Evolutionary conservation across 2,113 vertebrate genomes (phyloP).

Genomic region (Melozone crissalis): DNA sequence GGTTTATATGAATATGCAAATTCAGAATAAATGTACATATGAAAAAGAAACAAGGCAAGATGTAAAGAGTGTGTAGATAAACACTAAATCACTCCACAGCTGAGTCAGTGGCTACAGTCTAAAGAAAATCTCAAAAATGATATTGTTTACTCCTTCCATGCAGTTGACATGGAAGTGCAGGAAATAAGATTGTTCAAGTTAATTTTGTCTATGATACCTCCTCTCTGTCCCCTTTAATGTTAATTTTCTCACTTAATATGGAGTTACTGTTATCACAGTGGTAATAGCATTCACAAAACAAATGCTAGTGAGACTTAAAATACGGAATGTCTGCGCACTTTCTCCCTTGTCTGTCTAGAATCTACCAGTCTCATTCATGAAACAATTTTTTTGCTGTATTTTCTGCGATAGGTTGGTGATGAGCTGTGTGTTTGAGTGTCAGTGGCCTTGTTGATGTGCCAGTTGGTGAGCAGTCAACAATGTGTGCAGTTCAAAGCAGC

Average conservation of each 20-base stretch:
- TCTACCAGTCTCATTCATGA: rapidly evolving
- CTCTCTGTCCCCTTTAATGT: not conserved
- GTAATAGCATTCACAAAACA: not conserved
- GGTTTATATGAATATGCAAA: not conserved
- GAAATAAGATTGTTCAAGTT: not conserved
- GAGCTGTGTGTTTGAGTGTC: not conserved
- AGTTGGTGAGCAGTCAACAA: not conserved
- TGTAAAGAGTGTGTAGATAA: not conserved
- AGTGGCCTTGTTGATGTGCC: not conserved
- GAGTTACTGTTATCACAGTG: not conserved
- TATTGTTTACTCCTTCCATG: not conserved
- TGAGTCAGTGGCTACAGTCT: not conserved
- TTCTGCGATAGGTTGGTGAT: not conserved
- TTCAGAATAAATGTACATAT: not conserved
- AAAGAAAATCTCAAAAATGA: not conserved
- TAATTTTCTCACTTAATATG: not conserved
- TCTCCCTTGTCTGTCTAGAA: not conserved
- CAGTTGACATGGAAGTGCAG: not conserved
- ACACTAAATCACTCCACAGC: not conserved
- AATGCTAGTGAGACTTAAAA: not conserved
- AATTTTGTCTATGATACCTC: not conserved
- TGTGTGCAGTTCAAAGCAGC: not conserved
- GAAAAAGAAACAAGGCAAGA: not conserved
- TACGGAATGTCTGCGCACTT: rapidly evolving
- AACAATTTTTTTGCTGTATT: not conserved